phyloP scores from a whole-genome alignment of 2,113 vertebrate genomes.

The Damaliscus lunatus region DNA sequence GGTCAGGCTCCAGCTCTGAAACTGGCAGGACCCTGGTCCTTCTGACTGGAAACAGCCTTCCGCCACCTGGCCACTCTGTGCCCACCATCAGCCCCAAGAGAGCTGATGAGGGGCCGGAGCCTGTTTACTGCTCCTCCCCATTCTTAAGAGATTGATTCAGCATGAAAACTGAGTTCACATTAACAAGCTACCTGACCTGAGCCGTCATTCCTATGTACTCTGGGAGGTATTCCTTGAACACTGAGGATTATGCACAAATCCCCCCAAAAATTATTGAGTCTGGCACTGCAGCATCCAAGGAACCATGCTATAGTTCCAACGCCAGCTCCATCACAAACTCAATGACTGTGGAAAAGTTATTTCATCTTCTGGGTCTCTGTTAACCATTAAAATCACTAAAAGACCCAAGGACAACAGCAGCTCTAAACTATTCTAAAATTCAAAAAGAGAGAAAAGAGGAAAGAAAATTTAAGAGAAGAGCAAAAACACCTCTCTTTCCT shows the following conservation, averaged over 20 bases:
- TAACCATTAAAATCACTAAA: not conserved
- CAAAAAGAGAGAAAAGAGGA: not conserved
- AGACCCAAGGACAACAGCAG: not conserved
- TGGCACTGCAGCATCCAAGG: not conserved
- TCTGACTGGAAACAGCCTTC: not conserved
- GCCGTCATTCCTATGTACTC: not conserved
- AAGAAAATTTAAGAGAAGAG: not conserved
- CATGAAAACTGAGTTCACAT: not conserved
- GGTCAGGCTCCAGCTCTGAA: not conserved
- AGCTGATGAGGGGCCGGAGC: not conserved
- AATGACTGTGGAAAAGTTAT: slow-evolving; percentile 34
- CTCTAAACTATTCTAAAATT: not conserved
- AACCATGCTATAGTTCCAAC: not conserved
- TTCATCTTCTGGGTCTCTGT: slow-evolving; percentile 20
- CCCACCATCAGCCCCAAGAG: not conserved
- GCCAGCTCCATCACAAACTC: not conserved
- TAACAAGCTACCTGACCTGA: not conserved
- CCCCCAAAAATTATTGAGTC: not conserved
- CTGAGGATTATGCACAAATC: not conserved
- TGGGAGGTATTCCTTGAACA: not conserved
- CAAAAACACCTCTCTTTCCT: not conserved
- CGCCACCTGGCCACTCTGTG: not conserved
- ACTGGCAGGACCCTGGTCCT: not conserved
- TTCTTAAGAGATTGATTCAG: not conserved
- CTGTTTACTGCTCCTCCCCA: not conserved